These are phyloP conservation scores for Mesodorylaimus sp. DNA, from an alignment of 2,888 invertebrate species.

Conservation along the genomic window DNA sequence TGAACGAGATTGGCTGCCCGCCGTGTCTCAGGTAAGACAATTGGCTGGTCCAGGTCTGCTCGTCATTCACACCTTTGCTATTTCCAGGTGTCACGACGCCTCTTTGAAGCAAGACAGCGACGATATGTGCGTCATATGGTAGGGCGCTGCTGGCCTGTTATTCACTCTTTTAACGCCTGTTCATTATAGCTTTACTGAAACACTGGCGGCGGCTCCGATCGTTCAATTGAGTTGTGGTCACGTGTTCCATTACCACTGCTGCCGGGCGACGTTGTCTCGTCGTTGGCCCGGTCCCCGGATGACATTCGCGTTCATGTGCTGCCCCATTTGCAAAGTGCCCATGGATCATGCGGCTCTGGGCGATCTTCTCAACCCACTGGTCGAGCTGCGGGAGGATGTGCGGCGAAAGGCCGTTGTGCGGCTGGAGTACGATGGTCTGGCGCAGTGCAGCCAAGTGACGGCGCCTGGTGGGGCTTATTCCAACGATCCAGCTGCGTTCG, in stretches of 20 bases:
- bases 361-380: slow-evolving; percentile 59
- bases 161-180: too few species aligned
- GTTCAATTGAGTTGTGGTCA: slow-evolving; percentile 80
- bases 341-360: slow-evolving; percentile 62
- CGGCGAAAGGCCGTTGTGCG: slow-evolving; percentile 80
- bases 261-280: slow-evolving; percentile 58
- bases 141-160: too few species aligned
- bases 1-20: slow-evolving; percentile 57
- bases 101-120: slow-evolving; percentile 77
- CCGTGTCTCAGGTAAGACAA: slow-evolving; percentile 65
- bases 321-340: slow-evolving; percentile 76
- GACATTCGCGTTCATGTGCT: slow-evolving; percentile 80
- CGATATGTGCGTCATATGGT: slow-evolving; percentile 99
- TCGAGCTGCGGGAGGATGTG: slow-evolving; percentile 64
- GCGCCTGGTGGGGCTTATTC: slow-evolving; percentile 52
- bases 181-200: slow-evolving; percentile 92
- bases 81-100: slow-evolving; percentile 12
- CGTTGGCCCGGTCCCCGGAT: slow-evolving; percentile 88
- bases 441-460: slow-evolving; percentile 39
- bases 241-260: slow-evolving; percentile 83
- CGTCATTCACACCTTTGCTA: neutral
- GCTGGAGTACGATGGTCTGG: slow-evolving; percentile 80
- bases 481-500: slow-evolving; percentile 64
- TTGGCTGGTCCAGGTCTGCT: slow-evolving; percentile 12
- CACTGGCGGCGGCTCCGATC: slow-evolving; percentile 79